phyloP scores from a whole-genome alignment of 1,140 invertebrate species.

The Drosophila funebris region DNA sequence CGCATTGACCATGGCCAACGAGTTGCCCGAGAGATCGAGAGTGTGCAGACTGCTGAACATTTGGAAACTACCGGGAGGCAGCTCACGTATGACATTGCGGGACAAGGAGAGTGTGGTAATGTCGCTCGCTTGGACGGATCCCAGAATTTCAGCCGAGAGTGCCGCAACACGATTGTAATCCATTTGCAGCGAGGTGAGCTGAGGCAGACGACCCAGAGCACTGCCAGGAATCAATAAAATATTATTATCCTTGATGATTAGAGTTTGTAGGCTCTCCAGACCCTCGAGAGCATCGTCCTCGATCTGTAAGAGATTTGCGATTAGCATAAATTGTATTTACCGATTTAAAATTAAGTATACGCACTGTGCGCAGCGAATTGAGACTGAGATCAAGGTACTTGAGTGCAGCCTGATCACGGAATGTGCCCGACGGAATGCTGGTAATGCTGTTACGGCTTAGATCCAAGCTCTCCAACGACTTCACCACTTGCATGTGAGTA shows the following conservation, averaged over 20 bases:
- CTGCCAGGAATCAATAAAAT: conserved; percentile 92
- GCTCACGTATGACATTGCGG: conserved; percentile 93
- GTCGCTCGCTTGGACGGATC: conserved; percentile 85
- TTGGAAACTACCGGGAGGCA: conserved; percentile 91
- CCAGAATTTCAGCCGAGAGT: conserved; percentile 90
- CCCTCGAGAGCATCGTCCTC: conserved; percentile 94
- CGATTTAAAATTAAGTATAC: background rate
- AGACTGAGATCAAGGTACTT: conserved; percentile 92
- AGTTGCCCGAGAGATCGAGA: conserved; percentile 91
- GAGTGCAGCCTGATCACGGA: conserved; percentile 88
- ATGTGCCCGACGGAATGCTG: conserved; percentile 91
- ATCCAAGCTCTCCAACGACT: conserved; percentile 90
- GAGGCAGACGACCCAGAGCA: conserved; percentile 89
- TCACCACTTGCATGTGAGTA: conserved; percentile 87
- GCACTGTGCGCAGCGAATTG: conserved; percentile 93
- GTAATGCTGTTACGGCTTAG: conserved; percentile 93
- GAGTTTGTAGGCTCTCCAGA: conserved; percentile 89
- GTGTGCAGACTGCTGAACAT: conserved; percentile 90
- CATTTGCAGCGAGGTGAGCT: conserved; percentile 89
- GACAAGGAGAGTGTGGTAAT: conserved; percentile 86
- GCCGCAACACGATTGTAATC: conserved; percentile 95
- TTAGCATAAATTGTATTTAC: background rate
- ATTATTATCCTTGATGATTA: conserved; percentile 94
- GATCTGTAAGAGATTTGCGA: conserved; percentile 85
- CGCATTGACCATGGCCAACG: conserved; percentile 88